A percentile compares a stretch with the other conserved stretches of the same genome.
phyloP scores from a whole-genome alignment of 2,888 invertebrate genomes.

The Machimus rusticus region DNA sequence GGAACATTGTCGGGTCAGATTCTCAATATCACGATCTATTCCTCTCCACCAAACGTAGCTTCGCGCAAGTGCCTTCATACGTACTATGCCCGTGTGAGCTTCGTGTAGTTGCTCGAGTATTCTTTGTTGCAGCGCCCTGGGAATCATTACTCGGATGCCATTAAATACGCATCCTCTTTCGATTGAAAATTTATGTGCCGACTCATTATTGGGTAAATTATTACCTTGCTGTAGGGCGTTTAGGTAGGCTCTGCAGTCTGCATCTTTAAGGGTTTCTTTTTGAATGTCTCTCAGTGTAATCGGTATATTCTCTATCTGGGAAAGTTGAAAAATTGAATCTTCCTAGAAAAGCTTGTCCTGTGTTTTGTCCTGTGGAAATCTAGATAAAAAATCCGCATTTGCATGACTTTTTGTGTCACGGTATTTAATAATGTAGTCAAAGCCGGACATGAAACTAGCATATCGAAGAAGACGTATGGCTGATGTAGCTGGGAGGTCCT shows the following conservation, averaged over 20 bases:
- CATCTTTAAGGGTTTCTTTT: background rate
- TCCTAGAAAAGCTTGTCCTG: background rate
- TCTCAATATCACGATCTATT: no score
- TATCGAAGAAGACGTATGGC: slow-evolving; percentile 48
- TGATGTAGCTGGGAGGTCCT: slow-evolving; percentile 42
- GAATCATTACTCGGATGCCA: background rate
- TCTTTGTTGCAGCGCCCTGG: background rate
- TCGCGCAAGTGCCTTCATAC: no score
- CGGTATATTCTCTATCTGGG: background rate
- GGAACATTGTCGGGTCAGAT: no score
- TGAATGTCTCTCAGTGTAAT: background rate
- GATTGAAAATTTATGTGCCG: slow-evolving; percentile 35
- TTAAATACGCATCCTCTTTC: slow-evolving; percentile 28
- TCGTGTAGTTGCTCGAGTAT: no score
- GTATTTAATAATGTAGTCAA: slow-evolving; percentile 44
- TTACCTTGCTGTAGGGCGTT: background rate
- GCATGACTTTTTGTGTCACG: slow-evolving; percentile 31
- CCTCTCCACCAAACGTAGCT: no score
- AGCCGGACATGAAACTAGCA: slow-evolving; percentile 45
- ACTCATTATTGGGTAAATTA: background rate
- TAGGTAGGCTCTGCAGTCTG: background rate
- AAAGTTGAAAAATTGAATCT: background rate
- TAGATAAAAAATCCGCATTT: slow-evolving; percentile 46
- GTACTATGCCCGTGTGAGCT: no score
- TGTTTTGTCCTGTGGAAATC: no score